phyloP scores from a whole-genome alignment of 2,888 invertebrate species.

The Penaeus monodon region DNA sequence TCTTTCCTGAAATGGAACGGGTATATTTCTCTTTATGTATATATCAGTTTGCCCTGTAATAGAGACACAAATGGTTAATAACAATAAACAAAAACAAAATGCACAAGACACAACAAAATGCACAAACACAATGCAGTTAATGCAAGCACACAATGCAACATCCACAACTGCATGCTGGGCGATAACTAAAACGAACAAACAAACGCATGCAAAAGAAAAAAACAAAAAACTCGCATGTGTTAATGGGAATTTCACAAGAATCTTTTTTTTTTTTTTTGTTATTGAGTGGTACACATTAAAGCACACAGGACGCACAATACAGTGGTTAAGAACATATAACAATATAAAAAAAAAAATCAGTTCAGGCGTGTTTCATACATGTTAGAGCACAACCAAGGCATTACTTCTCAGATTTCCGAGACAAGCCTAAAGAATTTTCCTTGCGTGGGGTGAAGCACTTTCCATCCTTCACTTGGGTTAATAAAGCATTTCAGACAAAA shows the following conservation, averaged over 20 bases:
- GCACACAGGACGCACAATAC: neutral
- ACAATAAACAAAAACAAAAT: too few relatives aligned
- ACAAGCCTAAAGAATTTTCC: neutral
- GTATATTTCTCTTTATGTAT: too few relatives aligned
- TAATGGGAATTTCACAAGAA: too few relatives aligned
- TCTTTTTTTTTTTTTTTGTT: too few relatives aligned
- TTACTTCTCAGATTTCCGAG: too few relatives aligned
- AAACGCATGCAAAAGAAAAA: too few relatives aligned
- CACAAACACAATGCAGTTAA: constrained; percentile 6
- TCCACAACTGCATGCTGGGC: too few relatives aligned
- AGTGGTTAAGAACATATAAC: neutral
- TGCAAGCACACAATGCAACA: neutral
- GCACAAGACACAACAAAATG: neutral
- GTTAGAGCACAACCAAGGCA: neutral
- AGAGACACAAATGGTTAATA: too few relatives aligned
- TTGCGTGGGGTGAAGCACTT: neutral
- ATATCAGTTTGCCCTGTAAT: too few relatives aligned
- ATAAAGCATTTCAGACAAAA: constrained; percentile 10
- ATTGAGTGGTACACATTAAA: neutral
- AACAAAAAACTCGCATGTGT: too few relatives aligned
- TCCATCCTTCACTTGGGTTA: constrained; percentile 26
- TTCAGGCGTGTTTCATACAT: neutral
- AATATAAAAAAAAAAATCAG: neutral
- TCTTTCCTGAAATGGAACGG: too few relatives aligned
- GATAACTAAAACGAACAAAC: too few relatives aligned